phyloP scores from a whole-genome alignment of 2,113 vertebrate genomes.

The Verasper variegatus region DNA sequence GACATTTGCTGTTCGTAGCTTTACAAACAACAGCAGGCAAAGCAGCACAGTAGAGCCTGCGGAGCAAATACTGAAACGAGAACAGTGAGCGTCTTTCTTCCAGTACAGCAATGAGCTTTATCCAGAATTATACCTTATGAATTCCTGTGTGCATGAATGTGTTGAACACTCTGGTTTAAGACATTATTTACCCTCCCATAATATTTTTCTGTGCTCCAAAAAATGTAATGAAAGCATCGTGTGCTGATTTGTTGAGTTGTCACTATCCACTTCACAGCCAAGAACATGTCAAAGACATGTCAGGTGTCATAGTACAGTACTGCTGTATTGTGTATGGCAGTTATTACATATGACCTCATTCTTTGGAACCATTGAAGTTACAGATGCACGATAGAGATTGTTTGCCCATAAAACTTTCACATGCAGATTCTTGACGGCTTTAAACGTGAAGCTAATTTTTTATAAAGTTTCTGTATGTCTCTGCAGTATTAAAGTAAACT shows the following conservation, averaged over 20 bases:
- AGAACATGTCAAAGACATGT: not conserved
- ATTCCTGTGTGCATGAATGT: too few relatives aligned
- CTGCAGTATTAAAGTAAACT: not conserved
- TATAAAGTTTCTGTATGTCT: not conserved
- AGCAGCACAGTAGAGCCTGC: not conserved
- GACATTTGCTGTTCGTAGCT: too few relatives aligned
- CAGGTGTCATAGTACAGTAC: not conserved
- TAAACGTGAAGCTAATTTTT: not conserved
- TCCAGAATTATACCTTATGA: too few relatives aligned
- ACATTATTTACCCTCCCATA: too few relatives aligned
- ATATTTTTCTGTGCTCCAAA: too few relatives aligned
- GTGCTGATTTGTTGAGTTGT: not conserved
- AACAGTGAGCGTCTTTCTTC: too few relatives aligned
- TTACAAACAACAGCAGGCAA: too few relatives aligned
- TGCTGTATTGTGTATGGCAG: not conserved
- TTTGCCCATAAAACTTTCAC: not conserved
- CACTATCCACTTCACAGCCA: not conserved
- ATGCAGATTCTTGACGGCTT: not conserved
- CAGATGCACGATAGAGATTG: slow-evolving; percentile 8
- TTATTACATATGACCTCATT: slow-evolving; percentile 8
- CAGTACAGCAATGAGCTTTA: too few relatives aligned
- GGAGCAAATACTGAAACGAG: not conserved
- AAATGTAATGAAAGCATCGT: not conserved
- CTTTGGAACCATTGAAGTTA: slow-evolving; percentile 17
- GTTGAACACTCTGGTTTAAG: too few relatives aligned